Percentiles rank a stretch among this genome's conserved stretches.
These are phyloP conservation scores for Dicaeum eximium DNA, from an alignment of 2,113 vertebrate genomes.

Conservation along the genomic window DNA sequence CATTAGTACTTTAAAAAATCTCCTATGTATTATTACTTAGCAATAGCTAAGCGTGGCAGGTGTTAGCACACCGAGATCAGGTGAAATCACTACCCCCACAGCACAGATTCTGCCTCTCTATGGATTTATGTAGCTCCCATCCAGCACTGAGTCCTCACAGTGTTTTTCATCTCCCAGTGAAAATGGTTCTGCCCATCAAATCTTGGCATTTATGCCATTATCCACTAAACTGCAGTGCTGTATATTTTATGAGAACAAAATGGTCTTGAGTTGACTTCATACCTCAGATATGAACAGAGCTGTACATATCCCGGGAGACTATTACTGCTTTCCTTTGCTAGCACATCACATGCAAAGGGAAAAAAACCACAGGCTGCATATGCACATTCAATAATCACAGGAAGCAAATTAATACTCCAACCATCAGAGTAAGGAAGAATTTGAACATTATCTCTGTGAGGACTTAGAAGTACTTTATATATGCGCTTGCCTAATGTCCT, in stretches of 20 bases:
- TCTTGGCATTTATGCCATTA: slow-evolving; percentile 45
- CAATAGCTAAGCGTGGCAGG: not conserved
- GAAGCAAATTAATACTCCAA: slow-evolving; percentile 26
- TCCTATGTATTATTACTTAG: not conserved
- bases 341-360: not conserved
- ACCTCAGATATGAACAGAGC: slow-evolving; percentile 39
- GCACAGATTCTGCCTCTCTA: not conserved
- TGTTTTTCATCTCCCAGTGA: not conserved
- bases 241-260: slow-evolving; percentile 66
- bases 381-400: slow-evolving; percentile 1
- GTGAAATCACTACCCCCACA: not conserved
- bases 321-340: slow-evolving; percentile 20
- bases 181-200: slow-evolving; percentile 54
- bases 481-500: not conserved
- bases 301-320: slow-evolving; percentile 12
- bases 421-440: not conserved
- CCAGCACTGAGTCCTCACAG: not conserved
- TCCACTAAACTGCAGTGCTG: slow-evolving; percentile 41
- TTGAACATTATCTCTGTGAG: not conserved
- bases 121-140: not conserved
- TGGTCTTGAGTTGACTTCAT: slow-evolving; percentile 54
- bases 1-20: not conserved
- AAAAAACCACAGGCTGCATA: not conserved
- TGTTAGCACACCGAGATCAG: not conserved
- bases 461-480: not conserved